Evolutionary conservation across 2,888 invertebrate genomes (phyloP).

Genomic region (Cenopis cana): DNA sequence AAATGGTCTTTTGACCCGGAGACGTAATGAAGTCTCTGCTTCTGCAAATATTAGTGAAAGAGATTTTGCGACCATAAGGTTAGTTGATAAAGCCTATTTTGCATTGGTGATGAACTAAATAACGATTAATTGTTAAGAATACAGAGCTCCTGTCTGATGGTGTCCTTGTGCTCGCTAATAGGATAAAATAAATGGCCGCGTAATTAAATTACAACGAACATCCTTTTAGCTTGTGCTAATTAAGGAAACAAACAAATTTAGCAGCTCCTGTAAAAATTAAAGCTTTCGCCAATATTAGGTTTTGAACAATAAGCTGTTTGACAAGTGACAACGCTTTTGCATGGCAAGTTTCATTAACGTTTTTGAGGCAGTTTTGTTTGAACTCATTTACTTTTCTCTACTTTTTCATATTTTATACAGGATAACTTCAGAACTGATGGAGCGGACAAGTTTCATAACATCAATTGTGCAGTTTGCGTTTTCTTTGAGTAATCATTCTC

Average conservation of each 20-base stretch:
- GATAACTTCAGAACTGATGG: too few species aligned
- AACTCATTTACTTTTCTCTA: too few species aligned
- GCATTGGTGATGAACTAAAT: conserved; percentile 30
- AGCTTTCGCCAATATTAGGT: neutral
- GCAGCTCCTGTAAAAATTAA: neutral
- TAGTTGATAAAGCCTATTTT: conserved; percentile 49
- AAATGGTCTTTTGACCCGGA: conserved; percentile 51
- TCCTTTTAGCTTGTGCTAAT: conserved; percentile 23
- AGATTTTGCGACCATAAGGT: conserved; percentile 51
- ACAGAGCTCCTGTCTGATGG: conserved; percentile 49
- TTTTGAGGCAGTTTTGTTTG: too few species aligned
- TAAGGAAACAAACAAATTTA: conserved; percentile 23
- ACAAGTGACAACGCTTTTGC: too few species aligned
- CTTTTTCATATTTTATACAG: too few species aligned
- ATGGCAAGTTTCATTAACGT: too few species aligned
- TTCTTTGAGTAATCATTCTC: neutral
- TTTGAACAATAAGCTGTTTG: conserved; percentile 1
- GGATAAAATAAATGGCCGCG: conserved; percentile 31
- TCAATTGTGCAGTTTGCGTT: conserved; percentile 6
- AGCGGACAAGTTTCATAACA: too few species aligned
- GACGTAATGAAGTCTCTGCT: conserved; percentile 57
- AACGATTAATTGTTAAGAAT: conserved; percentile 51
- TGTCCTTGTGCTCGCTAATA: conserved; percentile 49
- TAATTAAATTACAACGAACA: conserved; percentile 29
- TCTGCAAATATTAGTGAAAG: conserved; percentile 44